These are phyloP conservation scores for Puntigrus tetrazona DNA, from an alignment of 2,113 vertebrate species.

Conservation along the genomic window DNA sequence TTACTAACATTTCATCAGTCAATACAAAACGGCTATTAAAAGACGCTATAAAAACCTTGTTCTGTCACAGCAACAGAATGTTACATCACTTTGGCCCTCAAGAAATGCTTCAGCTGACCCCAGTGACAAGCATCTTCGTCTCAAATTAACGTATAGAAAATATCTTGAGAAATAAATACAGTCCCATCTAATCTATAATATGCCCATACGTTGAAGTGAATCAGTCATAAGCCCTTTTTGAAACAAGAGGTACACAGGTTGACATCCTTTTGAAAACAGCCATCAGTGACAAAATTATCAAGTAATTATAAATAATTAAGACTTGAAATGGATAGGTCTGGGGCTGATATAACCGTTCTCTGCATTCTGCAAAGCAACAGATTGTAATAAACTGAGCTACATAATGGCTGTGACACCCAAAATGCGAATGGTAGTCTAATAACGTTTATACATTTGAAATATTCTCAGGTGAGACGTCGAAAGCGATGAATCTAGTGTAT, in stretches of 20 bases:
- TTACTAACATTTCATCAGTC: constrained; percentile 9
- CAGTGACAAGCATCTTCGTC: constrained; percentile 17
- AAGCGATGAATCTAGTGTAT: background rate
- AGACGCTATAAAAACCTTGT: constrained; percentile 27
- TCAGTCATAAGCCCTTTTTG: constrained; percentile 48
- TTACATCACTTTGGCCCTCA: constrained; percentile 51
- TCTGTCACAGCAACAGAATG: constrained; percentile 22
- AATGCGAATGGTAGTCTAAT: background rate
- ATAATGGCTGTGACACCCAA: background rate
- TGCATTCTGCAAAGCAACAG: background rate
- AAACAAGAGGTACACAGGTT: constrained; percentile 39
- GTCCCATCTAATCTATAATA: background rate
- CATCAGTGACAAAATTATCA: background rate
- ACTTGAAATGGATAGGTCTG: background rate
- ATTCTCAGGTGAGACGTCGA: background rate
- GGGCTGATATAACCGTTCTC: background rate
- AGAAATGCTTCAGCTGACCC: background rate
- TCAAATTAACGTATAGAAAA: constrained; percentile 48
- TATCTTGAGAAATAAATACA: constrained; percentile 45
- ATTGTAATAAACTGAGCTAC: background rate
- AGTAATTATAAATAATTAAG: too few relatives aligned
- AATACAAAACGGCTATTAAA: constrained; percentile 21
- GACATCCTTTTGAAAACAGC: constrained; percentile 14
- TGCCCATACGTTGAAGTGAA: constrained; percentile 22
- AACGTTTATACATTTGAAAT: background rate